Base-by-base conservation (phyloP, 2,888 invertebrate genomes). In the Brenthis hecate region DNA sequence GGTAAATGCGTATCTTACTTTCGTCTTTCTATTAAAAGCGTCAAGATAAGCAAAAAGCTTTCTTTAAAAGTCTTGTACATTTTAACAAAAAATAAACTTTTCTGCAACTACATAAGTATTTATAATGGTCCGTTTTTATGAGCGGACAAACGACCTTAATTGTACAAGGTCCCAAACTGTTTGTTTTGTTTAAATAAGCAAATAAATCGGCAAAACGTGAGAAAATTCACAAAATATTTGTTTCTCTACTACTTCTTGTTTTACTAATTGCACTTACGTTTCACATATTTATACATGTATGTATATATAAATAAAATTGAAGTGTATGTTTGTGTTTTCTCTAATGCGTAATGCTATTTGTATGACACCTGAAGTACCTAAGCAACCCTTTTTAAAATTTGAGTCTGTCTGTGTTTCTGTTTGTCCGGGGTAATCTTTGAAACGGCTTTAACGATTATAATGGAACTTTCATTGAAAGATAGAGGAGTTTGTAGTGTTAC, bases 111-210 rank as follows among this genome's bases (percentile, higher is more conserved):
- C 58, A 58, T 43, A 60, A 65, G 54, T 48, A 54, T 58, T 47
- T 62, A 63, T 56, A 58, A 68, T 58, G 58, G 54, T 19, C 55
- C 50, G 28, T 68, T 68, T 60, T 64, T 68, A 56, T 58, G 48
- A 50, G 36, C 50, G 58, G 50, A 68, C 55, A 54, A 58, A 65
- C 54, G 32, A 13, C n/a, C 50, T 58, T 68, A 68, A 65, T 68
- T 68, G 68, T 48, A 68, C 58, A 68, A 64, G 58, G 58, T 63
- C 19, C n/a, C 51, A 28, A 54, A 65, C 50, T 58, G 23, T 36
- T 23, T 16, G 36, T 65, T 56, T 68, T 60, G 16, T 68, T 68
- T 68, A 51, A 68, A 68, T 60, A 64, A 68, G 55, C 64, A 65
- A 55, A 60, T 60, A 68, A 51, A 64, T 60, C 53, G 23, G 6